Conservation (phyloP, 2,888 invertebrate species). For the Nymphalis c-album region DNA sequence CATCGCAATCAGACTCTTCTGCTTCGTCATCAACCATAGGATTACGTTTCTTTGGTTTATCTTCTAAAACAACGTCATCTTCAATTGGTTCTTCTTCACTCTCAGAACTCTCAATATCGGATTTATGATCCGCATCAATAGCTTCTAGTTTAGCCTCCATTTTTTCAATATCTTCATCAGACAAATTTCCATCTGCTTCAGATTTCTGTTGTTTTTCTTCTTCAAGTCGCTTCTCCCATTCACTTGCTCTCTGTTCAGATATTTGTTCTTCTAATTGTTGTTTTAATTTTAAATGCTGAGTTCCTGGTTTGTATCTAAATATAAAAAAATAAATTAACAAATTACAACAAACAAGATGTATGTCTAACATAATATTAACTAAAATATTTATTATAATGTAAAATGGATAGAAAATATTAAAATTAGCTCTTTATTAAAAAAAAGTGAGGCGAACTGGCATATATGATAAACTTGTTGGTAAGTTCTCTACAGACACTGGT, state of each 20-base stretch:
- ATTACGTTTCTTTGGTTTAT: constrained; percentile 65
- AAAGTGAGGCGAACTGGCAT: no score
- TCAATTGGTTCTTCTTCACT: constrained; percentile 75
- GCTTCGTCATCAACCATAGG: constrained; percentile 76
- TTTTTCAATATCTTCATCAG: constrained; percentile 70
- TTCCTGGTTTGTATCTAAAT: constrained; percentile 84
- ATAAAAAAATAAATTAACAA: background rate
- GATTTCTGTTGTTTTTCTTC: constrained; percentile 69
- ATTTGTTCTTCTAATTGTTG: constrained; percentile 87
- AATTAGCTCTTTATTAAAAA: no score
- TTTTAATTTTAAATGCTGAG: constrained; percentile 85
- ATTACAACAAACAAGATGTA: background rate
- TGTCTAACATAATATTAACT: background rate
- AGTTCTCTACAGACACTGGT: no score
- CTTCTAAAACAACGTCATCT: constrained; percentile 46
- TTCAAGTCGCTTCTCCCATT: constrained; percentile 85
- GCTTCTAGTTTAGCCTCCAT: constrained; percentile 65
- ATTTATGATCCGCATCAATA: constrained; percentile 48
- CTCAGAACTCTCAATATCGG: constrained; percentile 67
- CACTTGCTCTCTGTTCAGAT: constrained; percentile 84
- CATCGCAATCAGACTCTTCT: constrained; percentile 72
- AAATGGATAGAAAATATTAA: background rate
- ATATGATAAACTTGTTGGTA: no score
- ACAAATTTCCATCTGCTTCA: constrained; percentile 63
- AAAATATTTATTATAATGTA: background rate